phyloP scores from a whole-genome alignment of 1,140 invertebrate species.

The Euschistus heros region DNA sequence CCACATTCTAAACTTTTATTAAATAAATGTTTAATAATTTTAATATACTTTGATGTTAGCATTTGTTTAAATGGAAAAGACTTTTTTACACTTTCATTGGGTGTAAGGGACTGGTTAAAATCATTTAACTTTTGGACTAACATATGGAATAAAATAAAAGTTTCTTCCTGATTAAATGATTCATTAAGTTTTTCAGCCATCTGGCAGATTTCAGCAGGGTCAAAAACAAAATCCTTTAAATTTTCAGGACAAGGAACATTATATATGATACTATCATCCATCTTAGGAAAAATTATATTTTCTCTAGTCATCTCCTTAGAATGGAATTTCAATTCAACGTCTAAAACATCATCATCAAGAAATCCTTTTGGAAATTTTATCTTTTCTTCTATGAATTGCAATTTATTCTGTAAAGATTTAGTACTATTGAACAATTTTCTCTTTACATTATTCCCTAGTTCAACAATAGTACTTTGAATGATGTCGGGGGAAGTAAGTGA shows the following conservation, averaged over 20 bases:
- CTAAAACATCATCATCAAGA: neutral
- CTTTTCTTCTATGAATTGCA: constrained; percentile 30
- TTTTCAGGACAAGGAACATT: neutral
- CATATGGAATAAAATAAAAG: neutral
- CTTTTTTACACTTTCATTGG: neutral
- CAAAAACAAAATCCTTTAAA: neutral
- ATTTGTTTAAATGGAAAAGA: constrained; percentile 27
- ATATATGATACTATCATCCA: neutral
- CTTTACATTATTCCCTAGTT: constrained; percentile 38
- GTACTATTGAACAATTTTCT: constrained; percentile 41
- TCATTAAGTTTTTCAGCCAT: neutral
- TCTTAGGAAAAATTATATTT: neutral
- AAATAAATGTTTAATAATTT: constrained; percentile 26
- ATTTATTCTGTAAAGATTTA: constrained; percentile 41
- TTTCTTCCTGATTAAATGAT: neutral
- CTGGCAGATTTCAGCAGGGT: neutral
- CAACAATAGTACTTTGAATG: constrained; percentile 39
- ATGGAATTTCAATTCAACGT: neutral
- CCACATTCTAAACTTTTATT: constrained; percentile 27
- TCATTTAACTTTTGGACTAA: neutral
- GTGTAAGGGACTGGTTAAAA: neutral
- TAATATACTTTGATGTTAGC: constrained; percentile 18
- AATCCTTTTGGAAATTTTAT: constrained; percentile 21
- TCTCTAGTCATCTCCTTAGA: neutral
- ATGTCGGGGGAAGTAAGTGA: constrained; percentile 29